These are phyloP conservation scores for Macrophya annulata DNA, from an alignment of 2,888 invertebrate species.

Conservation along the genomic window DNA sequence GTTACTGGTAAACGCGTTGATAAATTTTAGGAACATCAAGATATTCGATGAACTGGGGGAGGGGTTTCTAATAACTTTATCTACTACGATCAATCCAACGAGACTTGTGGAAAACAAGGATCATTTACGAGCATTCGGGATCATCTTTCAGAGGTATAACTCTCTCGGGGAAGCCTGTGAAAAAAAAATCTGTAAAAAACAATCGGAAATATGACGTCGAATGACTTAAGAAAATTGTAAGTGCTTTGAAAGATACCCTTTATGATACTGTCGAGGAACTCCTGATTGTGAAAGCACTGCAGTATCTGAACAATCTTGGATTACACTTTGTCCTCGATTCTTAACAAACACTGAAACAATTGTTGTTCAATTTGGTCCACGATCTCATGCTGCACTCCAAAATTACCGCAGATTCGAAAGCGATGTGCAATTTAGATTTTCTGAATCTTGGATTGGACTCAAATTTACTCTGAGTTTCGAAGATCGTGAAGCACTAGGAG, in stretches of 20 bases:
- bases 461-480: not conserved
- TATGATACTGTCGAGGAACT: not conserved
- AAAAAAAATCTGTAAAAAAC: not conserved
- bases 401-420: not conserved
- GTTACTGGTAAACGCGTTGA: conserved; percentile 43
- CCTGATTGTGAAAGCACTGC: not conserved
- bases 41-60: conserved; percentile 10
- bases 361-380: not conserved
- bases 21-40: conserved; percentile 52
- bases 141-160: conserved; percentile 58
- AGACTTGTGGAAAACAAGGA: conserved; percentile 14
- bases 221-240: not conserved
- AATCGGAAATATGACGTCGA: conserved; percentile 54
- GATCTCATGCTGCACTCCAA: not conserved
- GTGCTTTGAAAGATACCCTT: not conserved
- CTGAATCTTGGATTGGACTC: not conserved
- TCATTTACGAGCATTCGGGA: conserved; percentile 52
- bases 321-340: not conserved
- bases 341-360: not conserved
- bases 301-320: not conserved
- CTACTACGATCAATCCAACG: conserved; percentile 45
- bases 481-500: not conserved
- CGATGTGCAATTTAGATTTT: not conserved
- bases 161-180: conserved; percentile 39
- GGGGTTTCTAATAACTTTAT: conserved; percentile 56